A percentile compares a stretch with the other conserved stretches of the same genome.
Conservation (phyloP, 2,113 vertebrate genomes). For the Actinemys pallida region DNA sequence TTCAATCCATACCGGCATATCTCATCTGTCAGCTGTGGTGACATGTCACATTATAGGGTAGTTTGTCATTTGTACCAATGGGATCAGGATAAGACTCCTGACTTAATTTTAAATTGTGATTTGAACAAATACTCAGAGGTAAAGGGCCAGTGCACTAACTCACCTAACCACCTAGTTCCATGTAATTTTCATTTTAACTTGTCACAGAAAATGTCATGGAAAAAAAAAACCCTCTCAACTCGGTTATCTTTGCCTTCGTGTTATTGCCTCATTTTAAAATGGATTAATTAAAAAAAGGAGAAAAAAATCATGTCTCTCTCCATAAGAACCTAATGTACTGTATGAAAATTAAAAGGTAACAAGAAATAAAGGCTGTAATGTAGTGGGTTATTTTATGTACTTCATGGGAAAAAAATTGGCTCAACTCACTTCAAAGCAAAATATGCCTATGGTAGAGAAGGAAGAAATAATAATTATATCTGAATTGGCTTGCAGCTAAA, state of each 20-base stretch:
- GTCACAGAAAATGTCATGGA: neutral
- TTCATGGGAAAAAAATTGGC: conserved; percentile 54
- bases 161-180: neutral
- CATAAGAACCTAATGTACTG: neutral
- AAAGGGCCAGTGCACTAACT: neutral
- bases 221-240: neutral
- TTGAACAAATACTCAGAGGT: neutral
- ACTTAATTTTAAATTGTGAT: neutral
- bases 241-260: conserved; percentile 19
- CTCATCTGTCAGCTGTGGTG: rapidly evolving
- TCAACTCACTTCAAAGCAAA: conserved; percentile 57
- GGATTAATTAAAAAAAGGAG: conserved; percentile 38
- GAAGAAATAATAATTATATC: conserved; percentile 63
- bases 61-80: neutral
- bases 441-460: conserved; percentile 24
- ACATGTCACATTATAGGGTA: neutral
- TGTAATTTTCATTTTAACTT: conserved; percentile 2
- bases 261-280: neutral
- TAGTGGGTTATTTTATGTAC: conserved; percentile 32
- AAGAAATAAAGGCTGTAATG: neutral
- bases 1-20: neutral
- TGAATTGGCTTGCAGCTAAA: conserved; percentile 54
- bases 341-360: conserved; percentile 14
- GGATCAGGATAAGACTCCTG: rapidly evolving
- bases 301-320: conserved; percentile 30